Percentiles rank a stretch among this genome's conserved stretches.
Conservation (phyloP, 2,888 invertebrate species). For the Baronia brevicornis region DNA sequence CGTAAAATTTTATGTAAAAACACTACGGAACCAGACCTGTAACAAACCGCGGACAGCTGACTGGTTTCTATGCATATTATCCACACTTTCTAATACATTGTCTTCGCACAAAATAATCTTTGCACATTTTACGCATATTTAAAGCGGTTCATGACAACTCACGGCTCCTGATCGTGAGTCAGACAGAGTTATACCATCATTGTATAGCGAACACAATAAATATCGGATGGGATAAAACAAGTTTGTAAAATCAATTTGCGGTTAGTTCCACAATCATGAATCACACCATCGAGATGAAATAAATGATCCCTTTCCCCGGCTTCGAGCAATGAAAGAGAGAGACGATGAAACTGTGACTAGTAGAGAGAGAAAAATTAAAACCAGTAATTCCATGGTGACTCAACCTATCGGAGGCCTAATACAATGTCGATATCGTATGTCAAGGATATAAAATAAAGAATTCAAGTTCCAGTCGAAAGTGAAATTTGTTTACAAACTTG, state of each 20-base stretch:
- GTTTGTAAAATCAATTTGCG: constrained; percentile 44
- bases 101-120: constrained; percentile 26
- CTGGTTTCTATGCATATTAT: constrained; percentile 8
- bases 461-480: too few species aligned
- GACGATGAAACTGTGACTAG: constrained; percentile 22
- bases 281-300: constrained; percentile 33
- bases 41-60: not conserved
- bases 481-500: too few species aligned
- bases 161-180: constrained; percentile 38
- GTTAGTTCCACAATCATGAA: constrained; percentile 44
- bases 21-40: constrained; percentile 4
- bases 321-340: constrained; percentile 23
- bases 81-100: constrained; percentile 30
- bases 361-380: constrained; percentile 19
- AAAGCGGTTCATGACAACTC: constrained; percentile 30
- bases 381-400: constrained; percentile 27
- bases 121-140: constrained; percentile 29
- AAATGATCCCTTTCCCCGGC: constrained; percentile 23
- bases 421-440: too few species aligned
- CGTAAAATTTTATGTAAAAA: too few species aligned
- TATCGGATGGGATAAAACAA: constrained; percentile 39
- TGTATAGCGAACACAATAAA: constrained; percentile 29
- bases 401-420: constrained; percentile 18
- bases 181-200: constrained; percentile 21
- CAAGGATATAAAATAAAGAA: too few species aligned